Evolutionary conservation across 2,113 vertebrate genomes (phyloP), one percentile per base, ranked within the genome.

Genomic region (Anarrhichthys ocellatus): DNA sequence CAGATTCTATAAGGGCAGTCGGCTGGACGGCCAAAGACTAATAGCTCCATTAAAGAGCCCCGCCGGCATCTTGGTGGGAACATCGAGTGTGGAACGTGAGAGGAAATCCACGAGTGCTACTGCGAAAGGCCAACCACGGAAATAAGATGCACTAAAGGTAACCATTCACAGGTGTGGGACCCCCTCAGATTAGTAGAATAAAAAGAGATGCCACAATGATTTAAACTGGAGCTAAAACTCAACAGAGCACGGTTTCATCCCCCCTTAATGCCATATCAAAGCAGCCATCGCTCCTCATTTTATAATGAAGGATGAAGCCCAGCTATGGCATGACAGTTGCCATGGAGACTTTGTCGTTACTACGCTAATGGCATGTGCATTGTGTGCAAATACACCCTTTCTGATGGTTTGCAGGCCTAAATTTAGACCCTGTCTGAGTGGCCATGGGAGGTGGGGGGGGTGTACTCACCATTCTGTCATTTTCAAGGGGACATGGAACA

Each of bases 241-340:
- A n/a, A n/a, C n/a, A 65, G 66, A 56, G 81, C 80, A 73, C 0
- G 11, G 80, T 91, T 87, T 88, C 90, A 93, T 90, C 85, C 81
- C 52, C 86, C 86, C 86, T 77, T 87, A 87, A 93, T 82, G 74
- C 76, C 69, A 82, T 83, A 90, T 90, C 40, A 74, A 82, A 89
- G 27, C 56, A 81, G 81, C 82, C 29, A 84, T 82, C 36, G 50
- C 46, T 87, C 64, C 32, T 76, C 52, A 71, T 71, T 78, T 91
- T 62, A 73, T 32, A 76, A 84, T 74, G 58, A 90, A 84, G 68
- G 82, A 87, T 82, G 66, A 81, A 79, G 77, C 76, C 69, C 52
- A 59, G 86, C 68, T 83, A 91, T 88, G 76, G 85, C 80, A 90
- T 92, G 92, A 90, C 91, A 88, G 94, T 95, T 95, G 90, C 94